Evolutionary conservation across 2,797 vertebrate species (phyloP).

Genomic region (Alosa sapidissima): DNA sequence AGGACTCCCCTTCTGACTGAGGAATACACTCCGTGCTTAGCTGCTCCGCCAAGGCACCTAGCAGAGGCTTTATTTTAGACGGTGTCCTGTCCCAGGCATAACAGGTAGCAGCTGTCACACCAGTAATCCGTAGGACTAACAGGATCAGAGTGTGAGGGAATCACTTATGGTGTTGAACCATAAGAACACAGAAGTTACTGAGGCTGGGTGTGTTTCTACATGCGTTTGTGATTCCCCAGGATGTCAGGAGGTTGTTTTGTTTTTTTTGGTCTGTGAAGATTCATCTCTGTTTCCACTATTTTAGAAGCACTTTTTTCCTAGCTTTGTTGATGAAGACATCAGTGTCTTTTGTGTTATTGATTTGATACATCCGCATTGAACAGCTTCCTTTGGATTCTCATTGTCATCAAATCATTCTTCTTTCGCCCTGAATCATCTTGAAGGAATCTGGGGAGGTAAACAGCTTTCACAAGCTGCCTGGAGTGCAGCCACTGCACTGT

Average conservation of each 20-base stretch:
- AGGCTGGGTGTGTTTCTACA: neutral
- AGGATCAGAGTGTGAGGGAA: conserved; percentile 21
- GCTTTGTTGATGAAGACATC: neutral
- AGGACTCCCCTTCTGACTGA: neutral
- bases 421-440: conserved; percentile 50
- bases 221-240: conserved; percentile 6
- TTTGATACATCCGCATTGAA: conserved; percentile 13
- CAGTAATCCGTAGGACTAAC: conserved; percentile 28
- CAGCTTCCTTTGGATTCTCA: neutral
- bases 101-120: conserved; percentile 31
- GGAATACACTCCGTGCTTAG: neutral
- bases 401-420: conserved; percentile 28
- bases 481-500: neutral
- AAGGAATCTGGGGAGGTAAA: conserved; percentile 52
- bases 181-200: neutral
- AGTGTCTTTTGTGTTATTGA: neutral
- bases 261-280: neutral
- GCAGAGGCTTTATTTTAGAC: neutral
- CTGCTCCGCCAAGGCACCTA: neutral
- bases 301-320: neutral
- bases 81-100: neutral
- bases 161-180: neutral
- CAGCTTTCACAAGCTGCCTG: conserved; percentile 40
- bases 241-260: neutral
- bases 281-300: neutral